Base-by-base conservation (phyloP, 2,797 vertebrate species). In the Enteromius argenteus region DNA sequence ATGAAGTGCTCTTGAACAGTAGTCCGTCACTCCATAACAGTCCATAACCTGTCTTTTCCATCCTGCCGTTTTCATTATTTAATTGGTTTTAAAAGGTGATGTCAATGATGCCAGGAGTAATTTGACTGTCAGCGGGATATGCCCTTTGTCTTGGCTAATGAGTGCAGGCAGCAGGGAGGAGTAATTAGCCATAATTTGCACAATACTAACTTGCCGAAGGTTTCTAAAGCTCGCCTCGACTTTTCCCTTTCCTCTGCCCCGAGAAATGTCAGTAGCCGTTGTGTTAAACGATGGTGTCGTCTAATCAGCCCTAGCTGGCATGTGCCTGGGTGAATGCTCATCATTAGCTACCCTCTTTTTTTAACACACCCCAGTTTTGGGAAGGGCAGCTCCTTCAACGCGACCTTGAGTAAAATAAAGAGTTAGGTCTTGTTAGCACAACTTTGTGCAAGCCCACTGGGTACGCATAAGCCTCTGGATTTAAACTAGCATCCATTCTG, bases 111-210 rank as follows among this genome's bases (percentile, higher is more conserved):
- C 84, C 84, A 77, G 82, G 73, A 73, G 86, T 88, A 84, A 89
- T 85, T 66, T 84, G 80, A 83, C 85, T 86, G 86, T 88, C 87
- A 87, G 84, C 68, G 68, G 85, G 87, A 87, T 81, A 76, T 85
- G 86, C 84, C 84, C 87, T 89, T 86, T 85, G 85, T 89, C 85
- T 86, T 82, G 46, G 30, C 75, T 91, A 90, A 91, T 88, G 88
- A 90, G 87, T 74, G 75, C 71, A 86, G 79, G 80, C 89, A 87
- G 88, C 69, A 72, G 83, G 84, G 84, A 85, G 81, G 80, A 85
- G 86, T 89, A 87, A 89, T 91, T 91, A 90, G 88, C 80, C 80
- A 66, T 89, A 58, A 87, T 87, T 86, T 88, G 87, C 87, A 84
- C 81, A 64, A 78, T 87, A 81, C 67, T 74, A 87, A 80, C 85